Conservation (phyloP, 1,140 invertebrate genomes). For the Papilio helenus region DNA sequence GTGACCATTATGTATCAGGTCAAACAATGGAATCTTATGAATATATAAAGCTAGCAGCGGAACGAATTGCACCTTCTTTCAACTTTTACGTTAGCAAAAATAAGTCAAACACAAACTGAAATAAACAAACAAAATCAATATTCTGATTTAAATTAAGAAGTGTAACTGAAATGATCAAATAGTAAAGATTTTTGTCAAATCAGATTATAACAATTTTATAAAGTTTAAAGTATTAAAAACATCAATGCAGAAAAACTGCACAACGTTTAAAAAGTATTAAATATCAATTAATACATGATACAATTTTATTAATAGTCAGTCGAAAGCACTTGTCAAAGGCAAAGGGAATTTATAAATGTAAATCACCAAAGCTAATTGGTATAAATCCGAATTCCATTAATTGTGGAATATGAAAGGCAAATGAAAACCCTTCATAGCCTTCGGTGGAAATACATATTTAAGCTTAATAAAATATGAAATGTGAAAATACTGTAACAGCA, state of each 20-base stretch:
- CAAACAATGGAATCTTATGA: background rate
- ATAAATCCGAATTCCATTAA: background rate
- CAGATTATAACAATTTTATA: no score
- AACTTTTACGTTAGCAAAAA: background rate
- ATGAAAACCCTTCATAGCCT: background rate
- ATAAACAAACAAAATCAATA: no score
- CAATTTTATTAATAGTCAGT: background rate
- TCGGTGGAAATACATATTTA: background rate
- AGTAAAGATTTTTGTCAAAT: background rate
- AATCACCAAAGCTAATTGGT: constrained; percentile 7
- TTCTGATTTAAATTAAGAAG: background rate
- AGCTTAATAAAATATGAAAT: background rate
- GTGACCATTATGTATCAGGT: background rate
- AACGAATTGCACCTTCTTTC: background rate
- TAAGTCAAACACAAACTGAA: background rate
- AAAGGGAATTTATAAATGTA: constrained; percentile 4
- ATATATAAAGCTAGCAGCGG: background rate
- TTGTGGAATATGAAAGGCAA: background rate
- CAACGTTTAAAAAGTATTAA: no score
- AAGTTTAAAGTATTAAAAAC: no score
- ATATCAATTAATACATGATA: background rate
- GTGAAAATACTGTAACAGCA: background rate
- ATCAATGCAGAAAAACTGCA: no score
- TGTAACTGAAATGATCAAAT: background rate
- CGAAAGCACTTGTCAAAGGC: background rate